These are phyloP conservation scores for Ochotona princeps DNA, from an alignment of 2,113 vertebrate species.

Conservation along the genomic window DNA sequence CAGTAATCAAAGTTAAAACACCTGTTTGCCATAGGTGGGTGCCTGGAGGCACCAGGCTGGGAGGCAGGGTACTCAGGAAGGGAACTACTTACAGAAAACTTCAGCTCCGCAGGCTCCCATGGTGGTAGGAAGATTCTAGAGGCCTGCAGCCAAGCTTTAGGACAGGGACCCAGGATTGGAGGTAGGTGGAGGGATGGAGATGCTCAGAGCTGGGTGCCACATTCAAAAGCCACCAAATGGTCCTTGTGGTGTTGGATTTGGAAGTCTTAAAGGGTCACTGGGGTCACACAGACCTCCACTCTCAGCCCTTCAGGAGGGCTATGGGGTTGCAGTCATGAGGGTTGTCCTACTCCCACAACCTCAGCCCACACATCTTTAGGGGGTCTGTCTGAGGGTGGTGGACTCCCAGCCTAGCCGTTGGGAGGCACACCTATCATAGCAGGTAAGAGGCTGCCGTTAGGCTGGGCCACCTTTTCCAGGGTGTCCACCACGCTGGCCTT, in stretches of 20 bases:
- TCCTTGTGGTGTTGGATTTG: too few relatives aligned
- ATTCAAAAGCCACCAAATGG: background rate
- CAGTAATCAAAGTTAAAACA: too few relatives aligned
- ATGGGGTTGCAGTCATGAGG: accelerated
- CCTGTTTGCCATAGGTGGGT: too few relatives aligned
- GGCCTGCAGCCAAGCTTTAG: background rate
- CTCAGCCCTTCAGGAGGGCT: background rate
- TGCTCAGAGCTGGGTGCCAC: background rate
- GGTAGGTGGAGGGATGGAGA: background rate
- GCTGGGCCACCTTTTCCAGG: too few relatives aligned
- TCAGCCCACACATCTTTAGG: background rate
- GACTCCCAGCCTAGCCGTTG: too few relatives aligned
- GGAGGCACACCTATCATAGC: accelerated
- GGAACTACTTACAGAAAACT: too few relatives aligned
- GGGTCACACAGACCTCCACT: background rate
- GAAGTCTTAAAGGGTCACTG: background rate
- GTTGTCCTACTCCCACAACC: background rate
- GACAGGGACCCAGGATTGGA: background rate
- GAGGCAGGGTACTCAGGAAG: background rate
- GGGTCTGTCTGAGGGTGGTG: accelerated
- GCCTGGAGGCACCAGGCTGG: too few relatives aligned
- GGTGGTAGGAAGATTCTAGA: background rate
- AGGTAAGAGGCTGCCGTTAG: accelerated
- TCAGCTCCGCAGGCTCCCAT: background rate
- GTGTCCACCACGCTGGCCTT: background rate